Percentiles rank a stretch among this genome's conserved stretches.
phyloP scores from a whole-genome alignment of 2,888 invertebrate species.

The Amorpha juglandis region DNA sequence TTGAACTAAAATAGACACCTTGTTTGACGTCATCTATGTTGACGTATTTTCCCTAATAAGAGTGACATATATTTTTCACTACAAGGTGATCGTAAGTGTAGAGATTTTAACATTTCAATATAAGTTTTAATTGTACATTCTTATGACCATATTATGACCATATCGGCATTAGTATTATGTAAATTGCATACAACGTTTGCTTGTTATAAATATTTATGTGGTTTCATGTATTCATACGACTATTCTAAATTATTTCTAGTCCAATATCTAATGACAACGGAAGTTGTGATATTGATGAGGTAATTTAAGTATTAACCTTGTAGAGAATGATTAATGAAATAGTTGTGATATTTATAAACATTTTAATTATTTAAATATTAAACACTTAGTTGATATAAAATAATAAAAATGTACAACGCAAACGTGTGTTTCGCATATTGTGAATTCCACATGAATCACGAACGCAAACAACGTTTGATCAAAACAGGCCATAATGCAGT shows the following conservation, averaged over 20 bases:
- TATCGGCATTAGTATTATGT: too few species aligned
- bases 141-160: neutral
- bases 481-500: conserved; percentile 46
- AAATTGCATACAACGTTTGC: neutral
- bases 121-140: neutral
- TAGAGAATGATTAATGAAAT: neutral
- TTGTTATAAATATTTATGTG: neutral
- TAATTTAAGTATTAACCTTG: neutral
- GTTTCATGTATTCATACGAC: neutral
- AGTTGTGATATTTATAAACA: neutral
- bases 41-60: conserved; percentile 44
- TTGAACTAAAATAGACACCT: conserved; percentile 47
- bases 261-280: neutral
- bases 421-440: neutral
- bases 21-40: conserved; percentile 51
- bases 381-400: neutral
- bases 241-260: neutral
- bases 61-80: conserved; percentile 36
- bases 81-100: neutral
- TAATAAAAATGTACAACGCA: neutral
- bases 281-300: conserved; percentile 3
- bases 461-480: conserved; percentile 38
- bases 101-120: too few species aligned
- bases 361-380: neutral
- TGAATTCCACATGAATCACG: conserved; percentile 36